These are phyloP conservation scores for Ophion costatus DNA, from an alignment of 2,888 invertebrate genomes.

Conservation along the genomic window DNA sequence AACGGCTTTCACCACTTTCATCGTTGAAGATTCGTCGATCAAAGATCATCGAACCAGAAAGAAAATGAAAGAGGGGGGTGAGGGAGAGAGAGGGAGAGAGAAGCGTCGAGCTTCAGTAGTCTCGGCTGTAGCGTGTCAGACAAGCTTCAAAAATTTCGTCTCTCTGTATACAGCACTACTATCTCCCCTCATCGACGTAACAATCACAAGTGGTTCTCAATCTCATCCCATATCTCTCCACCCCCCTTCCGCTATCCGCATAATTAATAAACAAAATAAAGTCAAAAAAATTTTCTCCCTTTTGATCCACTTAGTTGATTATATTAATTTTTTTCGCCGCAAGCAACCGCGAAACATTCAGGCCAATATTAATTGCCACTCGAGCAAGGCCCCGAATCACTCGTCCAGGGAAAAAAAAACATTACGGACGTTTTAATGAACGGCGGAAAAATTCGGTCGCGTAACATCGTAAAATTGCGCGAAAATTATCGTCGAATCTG, in stretches of 20 bases:
- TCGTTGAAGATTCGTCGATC: conserved; percentile 59
- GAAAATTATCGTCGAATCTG: conserved; percentile 14
- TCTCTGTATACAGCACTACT: conserved; percentile 12
- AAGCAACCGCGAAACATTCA: no score
- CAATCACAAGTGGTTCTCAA: conserved; percentile 43
- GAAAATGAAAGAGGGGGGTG: not conserved
- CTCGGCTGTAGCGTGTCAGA: conserved; percentile 41
- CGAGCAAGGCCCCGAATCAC: no score
- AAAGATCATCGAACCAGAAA: conserved; percentile 50
- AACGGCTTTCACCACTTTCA: conserved; percentile 78
- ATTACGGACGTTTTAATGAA: not conserved
- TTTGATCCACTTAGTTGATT: not conserved
- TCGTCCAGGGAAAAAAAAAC: not conserved
- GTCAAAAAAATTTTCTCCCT: no score
- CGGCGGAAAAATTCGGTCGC: not conserved
- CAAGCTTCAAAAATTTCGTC: conserved; percentile 15
- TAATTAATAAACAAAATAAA: not conserved
- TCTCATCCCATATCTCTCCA: not conserved
- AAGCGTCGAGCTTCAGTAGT: conserved; percentile 36
- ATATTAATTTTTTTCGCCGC: no score
- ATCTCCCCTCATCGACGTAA: conserved; percentile 14
- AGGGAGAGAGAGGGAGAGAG: not conserved
- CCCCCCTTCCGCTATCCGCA: not conserved
- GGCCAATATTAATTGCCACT: no score
- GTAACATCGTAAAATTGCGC: not conserved